Evolutionary conservation across 2,113 vertebrate species (phyloP).

Genomic region (Willisornis vidua): DNA sequence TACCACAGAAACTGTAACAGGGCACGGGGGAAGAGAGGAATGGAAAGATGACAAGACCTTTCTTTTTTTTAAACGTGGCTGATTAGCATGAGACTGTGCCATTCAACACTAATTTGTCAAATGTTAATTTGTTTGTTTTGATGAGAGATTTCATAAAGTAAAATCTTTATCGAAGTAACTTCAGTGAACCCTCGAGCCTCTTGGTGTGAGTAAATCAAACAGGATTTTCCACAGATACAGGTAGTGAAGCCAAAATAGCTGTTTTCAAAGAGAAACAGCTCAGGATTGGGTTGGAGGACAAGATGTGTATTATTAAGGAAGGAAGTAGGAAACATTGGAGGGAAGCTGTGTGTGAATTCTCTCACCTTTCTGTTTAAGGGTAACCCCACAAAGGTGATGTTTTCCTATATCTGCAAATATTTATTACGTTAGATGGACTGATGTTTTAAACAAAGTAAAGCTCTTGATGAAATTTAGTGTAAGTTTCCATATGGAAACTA

Average conservation of each 20-base stretch:
- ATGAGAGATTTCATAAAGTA: neutral
- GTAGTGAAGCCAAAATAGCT: neutral
- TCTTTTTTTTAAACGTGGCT: neutral
- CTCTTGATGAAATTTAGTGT: neutral
- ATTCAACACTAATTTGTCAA: neutral
- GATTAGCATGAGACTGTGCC: neutral
- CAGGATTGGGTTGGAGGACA: neutral
- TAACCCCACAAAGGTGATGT: neutral
- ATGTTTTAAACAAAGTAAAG: conserved; percentile 42
- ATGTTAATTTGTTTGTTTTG: neutral
- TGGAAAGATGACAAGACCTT: neutral
- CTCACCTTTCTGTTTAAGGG: neutral
- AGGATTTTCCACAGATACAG: neutral
- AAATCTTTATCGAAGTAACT: neutral
- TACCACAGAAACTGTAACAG: neutral
- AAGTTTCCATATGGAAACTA: conserved; percentile 63
- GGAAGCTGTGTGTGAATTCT: neutral
- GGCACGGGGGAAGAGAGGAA: neutral
- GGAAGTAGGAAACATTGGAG: neutral
- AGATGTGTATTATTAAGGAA: neutral
- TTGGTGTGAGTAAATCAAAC: neutral
- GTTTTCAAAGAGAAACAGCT: neutral
- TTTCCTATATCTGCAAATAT: conserved; percentile 37
- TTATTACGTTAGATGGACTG: neutral
- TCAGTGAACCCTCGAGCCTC: neutral